These are phyloP conservation scores for Neostethus bicornis DNA, from an alignment of 2,797 vertebrate species.

Conservation along the genomic window DNA sequence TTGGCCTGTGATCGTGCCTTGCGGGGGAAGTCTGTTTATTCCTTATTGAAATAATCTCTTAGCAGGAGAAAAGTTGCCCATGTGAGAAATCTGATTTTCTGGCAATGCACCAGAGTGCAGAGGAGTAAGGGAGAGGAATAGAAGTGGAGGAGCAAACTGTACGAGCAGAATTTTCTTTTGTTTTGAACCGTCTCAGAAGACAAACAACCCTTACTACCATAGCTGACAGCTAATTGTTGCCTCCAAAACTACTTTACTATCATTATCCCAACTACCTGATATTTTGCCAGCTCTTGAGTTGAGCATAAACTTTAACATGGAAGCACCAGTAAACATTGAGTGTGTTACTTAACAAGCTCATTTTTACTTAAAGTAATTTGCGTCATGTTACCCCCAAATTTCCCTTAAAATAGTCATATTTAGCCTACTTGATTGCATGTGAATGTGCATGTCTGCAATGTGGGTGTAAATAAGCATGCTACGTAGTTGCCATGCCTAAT, in stretches of 20 bases:
- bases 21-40: slow-evolving; percentile 75
- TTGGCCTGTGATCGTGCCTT: slow-evolving; percentile 74
- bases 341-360: slow-evolving; percentile 63
- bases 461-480: slow-evolving; percentile 71
- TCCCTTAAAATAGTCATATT: slow-evolving; percentile 30
- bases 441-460: slow-evolving; percentile 40
- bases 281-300: slow-evolving; percentile 50
- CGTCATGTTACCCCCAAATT: slow-evolving; percentile 21
- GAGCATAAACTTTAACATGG: slow-evolving; percentile 39
- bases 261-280: slow-evolving; percentile 62
- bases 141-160: slow-evolving; percentile 41
- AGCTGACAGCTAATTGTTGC: slow-evolving; percentile 64
- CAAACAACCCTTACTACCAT: slow-evolving; percentile 42
- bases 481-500: slow-evolving; percentile 72
- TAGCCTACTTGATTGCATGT: slow-evolving; percentile 23
- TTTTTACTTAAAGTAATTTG: slow-evolving; percentile 33
- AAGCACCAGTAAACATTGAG: slow-evolving; percentile 39
- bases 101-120: slow-evolving; percentile 70
- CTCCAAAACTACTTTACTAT: slow-evolving; percentile 64
- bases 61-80: slow-evolving; percentile 74
- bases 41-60: slow-evolving; percentile 80
- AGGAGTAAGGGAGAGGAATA: slow-evolving; percentile 55
- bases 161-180: slow-evolving; percentile 51
- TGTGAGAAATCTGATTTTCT: slow-evolving; percentile 81
- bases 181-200: slow-evolving; percentile 57